Base-by-base conservation (phyloP, 2,888 invertebrate species). In the Pseudococcus longispinus region DNA sequence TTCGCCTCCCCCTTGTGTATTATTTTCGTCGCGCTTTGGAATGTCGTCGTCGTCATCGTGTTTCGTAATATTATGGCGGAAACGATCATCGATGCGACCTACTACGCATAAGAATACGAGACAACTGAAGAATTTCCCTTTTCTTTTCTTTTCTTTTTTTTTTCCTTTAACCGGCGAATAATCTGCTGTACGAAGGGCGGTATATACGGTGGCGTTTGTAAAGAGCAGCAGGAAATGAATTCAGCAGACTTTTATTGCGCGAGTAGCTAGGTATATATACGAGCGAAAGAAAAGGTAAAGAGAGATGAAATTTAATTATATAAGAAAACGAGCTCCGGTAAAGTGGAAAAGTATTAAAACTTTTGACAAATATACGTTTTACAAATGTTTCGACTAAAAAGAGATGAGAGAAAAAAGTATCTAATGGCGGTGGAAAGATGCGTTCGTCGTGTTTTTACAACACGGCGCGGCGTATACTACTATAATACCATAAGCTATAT, bases 401-500 rank as follows among this genome's bases (percentile, higher is more conserved):
- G 51, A 51, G 51, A 51, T 51, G 51, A 65, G 65, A 65, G 65
- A 65, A 65, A 26, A 65, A 13, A 65, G 51, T 51, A 51, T 51
- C 51, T 51, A 51, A 65, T 65, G 65, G 65, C 65, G 65, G 65
- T 26, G 20, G 65, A 65, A 51, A 51, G 51, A 51, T 65, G 65
- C 65, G 65, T 65, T 65, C 65, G n/a, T 51, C 51, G 65, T 65
- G 65, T 65, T 65, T 65, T 65, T 26, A 51, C 51, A 51, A 51
- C 51, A 51, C 18, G 51, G n/a, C 51, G n/a, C 18, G 51, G 15
- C 51, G n/a, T 51, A 46, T 46, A 51, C 51, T 46, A 26, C 23
- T 74, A 37, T 74, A 74, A 74, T 74, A 74, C 74, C 74, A 74
- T 74, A 74, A 74, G 37, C 29, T 37, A 74, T 37, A 74, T 74